Evolutionary conservation across 1,140 invertebrate species (phyloP).

Genomic region (Lerema accius): DNA sequence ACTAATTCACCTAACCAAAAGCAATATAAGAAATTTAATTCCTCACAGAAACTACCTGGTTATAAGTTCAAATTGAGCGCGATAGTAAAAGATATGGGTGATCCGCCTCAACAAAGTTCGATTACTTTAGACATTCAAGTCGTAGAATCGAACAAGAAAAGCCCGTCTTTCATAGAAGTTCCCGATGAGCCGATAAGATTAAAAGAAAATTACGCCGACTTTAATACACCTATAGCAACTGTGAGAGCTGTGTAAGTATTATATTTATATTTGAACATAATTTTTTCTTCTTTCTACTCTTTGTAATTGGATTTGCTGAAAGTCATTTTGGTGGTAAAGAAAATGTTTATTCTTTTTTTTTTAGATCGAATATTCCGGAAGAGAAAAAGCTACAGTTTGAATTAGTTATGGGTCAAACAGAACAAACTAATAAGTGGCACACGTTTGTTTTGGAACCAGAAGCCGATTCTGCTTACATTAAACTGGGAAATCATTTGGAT

Average conservation of each 20-base stretch:
- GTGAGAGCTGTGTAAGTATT: slow-evolving; percentile 87
- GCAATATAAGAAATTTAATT: slow-evolving; percentile 27
- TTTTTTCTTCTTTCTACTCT: slow-evolving; percentile 8
- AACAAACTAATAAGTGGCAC: slow-evolving; percentile 91
- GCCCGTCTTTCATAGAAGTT: slow-evolving; percentile 87
- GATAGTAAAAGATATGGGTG: slow-evolving; percentile 90
- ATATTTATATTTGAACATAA: slow-evolving; percentile 37
- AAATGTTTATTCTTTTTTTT: slow-evolving; percentile 43
- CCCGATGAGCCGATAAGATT: slow-evolving; percentile 85
- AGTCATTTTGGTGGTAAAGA: not conserved
- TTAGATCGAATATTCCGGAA: slow-evolving; percentile 89
- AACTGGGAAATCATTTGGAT: slow-evolving; percentile 89
- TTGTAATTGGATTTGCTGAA: slow-evolving; percentile 8
- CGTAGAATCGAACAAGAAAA: slow-evolving; percentile 94
- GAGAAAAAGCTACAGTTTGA: slow-evolving; percentile 89
- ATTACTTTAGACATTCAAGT: slow-evolving; percentile 92
- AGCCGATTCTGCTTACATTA: slow-evolving; percentile 88
- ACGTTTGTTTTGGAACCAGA: slow-evolving; percentile 89
- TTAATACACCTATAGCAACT: slow-evolving; percentile 86
- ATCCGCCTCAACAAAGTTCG: slow-evolving; percentile 83
- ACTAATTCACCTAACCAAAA: not conserved
- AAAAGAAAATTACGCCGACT: slow-evolving; percentile 89
- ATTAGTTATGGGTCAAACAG: slow-evolving; percentile 90
- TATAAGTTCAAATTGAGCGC: slow-evolving; percentile 89
- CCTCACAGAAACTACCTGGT: slow-evolving; percentile 84